Conservation (phyloP, 2,888 invertebrate species). For the Lasioglossum pauxillum region DNA sequence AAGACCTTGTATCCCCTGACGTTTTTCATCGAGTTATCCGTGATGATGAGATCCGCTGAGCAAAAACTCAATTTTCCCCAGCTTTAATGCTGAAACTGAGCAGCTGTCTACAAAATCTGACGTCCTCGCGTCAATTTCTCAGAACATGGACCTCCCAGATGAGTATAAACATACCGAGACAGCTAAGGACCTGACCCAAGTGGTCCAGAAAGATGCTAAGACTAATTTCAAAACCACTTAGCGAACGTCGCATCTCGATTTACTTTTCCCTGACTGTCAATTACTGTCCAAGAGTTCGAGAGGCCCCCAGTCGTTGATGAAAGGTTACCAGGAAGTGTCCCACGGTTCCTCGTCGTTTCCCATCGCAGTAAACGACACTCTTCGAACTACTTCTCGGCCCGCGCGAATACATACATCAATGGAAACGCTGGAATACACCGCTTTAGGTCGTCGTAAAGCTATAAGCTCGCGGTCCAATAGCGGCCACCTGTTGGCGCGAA, state of each 20-base stretch:
- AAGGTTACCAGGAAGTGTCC: neutral
- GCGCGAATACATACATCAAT: slow-evolving; percentile 64
- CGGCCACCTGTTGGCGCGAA: slow-evolving; percentile 83
- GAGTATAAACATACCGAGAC: neutral
- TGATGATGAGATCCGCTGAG: neutral
- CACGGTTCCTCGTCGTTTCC: neutral
- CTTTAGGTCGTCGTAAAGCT: slow-evolving; percentile 80
- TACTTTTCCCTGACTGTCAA: neutral
- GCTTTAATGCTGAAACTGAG: neutral
- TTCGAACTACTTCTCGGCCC: slow-evolving; percentile 8
- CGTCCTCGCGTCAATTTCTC: neutral
- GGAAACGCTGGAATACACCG: slow-evolving; percentile 72
- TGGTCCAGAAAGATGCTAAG: neutral
- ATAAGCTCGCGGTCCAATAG: slow-evolving; percentile 81
- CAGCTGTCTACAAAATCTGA: neutral
- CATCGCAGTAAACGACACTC: neutral
- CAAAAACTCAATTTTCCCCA: neutral
- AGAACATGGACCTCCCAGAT: neutral
- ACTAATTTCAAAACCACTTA: neutral
- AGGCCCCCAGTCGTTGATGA: neutral
- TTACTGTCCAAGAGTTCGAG: neutral
- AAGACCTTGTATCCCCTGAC: neutral
- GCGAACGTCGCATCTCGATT: neutral
- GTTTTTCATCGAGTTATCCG: neutral
- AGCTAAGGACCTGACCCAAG: neutral